phyloP scores from a whole-genome alignment of 2,888 invertebrate species.

The Baronia brevicornis region DNA sequence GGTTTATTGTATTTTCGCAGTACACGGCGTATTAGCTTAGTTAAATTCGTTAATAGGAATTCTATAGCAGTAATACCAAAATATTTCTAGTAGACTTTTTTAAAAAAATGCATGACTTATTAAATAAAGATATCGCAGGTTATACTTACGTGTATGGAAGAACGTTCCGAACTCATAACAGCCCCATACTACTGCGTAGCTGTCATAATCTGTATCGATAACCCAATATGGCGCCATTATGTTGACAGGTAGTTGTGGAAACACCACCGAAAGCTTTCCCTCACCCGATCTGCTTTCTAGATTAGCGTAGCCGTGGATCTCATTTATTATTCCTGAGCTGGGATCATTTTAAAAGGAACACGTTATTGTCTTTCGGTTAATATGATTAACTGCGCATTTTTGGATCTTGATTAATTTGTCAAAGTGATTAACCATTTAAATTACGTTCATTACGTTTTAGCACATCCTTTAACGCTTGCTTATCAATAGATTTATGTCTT shows the following conservation, averaged over 20 bases:
- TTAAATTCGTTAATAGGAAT: too few species aligned
- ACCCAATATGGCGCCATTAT: conserved; percentile 72
- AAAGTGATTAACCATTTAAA: too few species aligned
- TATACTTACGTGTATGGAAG: conserved; percentile 71
- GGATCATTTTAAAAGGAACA: conserved; percentile 7
- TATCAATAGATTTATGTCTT: too few species aligned
- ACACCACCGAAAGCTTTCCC: conserved; percentile 77
- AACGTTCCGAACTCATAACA: conserved; percentile 61
- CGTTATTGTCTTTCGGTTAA: neutral
- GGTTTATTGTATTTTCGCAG: too few species aligned
- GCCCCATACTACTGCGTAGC: conserved; percentile 83
- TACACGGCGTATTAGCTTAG: too few species aligned
- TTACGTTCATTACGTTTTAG: too few species aligned
- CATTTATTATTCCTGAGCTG: conserved; percentile 73
- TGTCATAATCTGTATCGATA: conserved; percentile 83
- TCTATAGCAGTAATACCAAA: too few species aligned
- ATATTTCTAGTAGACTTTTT: too few species aligned
- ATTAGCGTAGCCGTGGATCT: conserved; percentile 75
- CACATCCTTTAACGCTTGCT: too few species aligned
- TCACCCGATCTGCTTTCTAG: conserved; percentile 67
- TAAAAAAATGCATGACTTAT: neutral
- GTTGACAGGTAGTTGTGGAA: conserved; percentile 77
- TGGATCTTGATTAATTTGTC: too few species aligned
- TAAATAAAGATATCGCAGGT: too few species aligned
- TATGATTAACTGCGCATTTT: too few species aligned